phyloP scores from a whole-genome alignment of 2,113 vertebrate genomes.

The Heptranchias perlo region DNA sequence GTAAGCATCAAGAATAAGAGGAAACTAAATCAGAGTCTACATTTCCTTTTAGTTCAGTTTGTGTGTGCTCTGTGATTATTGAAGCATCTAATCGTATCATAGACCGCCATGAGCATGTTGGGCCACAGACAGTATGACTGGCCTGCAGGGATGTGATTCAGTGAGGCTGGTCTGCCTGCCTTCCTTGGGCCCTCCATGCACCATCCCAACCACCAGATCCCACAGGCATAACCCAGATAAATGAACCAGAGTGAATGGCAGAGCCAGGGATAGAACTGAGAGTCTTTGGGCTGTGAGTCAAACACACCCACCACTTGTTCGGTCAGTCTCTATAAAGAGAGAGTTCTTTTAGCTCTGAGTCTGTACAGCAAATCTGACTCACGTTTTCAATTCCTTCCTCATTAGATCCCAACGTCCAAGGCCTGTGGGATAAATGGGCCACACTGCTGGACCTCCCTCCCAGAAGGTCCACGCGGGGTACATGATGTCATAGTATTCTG shows the following conservation, averaged over 20 bases:
- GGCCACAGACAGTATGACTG: background rate
- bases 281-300: no score
- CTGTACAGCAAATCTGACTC: conserved; percentile 40
- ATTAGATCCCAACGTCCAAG: conserved; percentile 96
- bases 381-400: conserved; percentile 83
- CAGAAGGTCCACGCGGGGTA: conserved; percentile 98
- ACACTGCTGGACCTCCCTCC: conserved; percentile 96
- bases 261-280: background rate
- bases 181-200: background rate
- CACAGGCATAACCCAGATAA: background rate
- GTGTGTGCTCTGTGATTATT: background rate
- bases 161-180: background rate
- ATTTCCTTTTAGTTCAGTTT: background rate
- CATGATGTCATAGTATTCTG: conserved; percentile 91
- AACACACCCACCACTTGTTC: background rate
- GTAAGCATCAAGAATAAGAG: background rate
- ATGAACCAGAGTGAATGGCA: background rate
- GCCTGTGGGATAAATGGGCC: conserved; percentile 95
- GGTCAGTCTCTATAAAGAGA: background rate
- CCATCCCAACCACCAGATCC: background rate
- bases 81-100: background rate
- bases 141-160: background rate
- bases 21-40: background rate
- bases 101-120: background rate
- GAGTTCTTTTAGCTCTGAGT: background rate